Conservation (phyloP, 1,140 invertebrate genomes). For the Dysdera silvatica region DNA sequence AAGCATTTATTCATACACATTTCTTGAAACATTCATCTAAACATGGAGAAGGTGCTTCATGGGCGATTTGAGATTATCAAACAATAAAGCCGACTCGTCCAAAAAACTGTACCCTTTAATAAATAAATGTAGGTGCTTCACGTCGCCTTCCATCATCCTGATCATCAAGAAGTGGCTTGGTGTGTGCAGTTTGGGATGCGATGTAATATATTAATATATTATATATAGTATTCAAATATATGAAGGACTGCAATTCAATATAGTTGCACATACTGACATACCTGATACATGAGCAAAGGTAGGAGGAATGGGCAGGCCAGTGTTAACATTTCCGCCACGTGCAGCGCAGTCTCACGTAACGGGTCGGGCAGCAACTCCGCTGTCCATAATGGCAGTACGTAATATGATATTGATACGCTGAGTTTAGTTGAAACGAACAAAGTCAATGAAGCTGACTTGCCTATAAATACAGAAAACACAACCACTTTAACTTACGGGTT, state of each 20-base stretch:
- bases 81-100: no score
- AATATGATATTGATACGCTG: conserved; percentile 75
- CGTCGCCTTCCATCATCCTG: no score
- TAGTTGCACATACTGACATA: conserved; percentile 43
- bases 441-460: conserved; percentile 3
- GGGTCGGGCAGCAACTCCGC: conserved; percentile 74
- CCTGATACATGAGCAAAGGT: conserved; percentile 82
- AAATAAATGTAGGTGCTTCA: no score
- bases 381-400: conserved; percentile 80
- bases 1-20: no score
- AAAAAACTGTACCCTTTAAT: no score
- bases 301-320: conserved; percentile 78
- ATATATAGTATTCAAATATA: not conserved
- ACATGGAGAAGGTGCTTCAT: no score
- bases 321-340: conserved; percentile 76
- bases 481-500: not conserved
- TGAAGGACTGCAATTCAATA: no score
- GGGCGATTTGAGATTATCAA: no score
- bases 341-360: conserved; percentile 72
- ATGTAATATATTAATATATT: no score
- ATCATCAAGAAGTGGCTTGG: no score
- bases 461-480: not conserved
- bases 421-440: conserved; percentile 73
- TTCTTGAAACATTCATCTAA: no score
- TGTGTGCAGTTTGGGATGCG: no score